These are phyloP conservation scores for Caenorhabditis macrosperma DNA, from an alignment of 2,888 invertebrate species.

Conservation along the genomic window DNA sequence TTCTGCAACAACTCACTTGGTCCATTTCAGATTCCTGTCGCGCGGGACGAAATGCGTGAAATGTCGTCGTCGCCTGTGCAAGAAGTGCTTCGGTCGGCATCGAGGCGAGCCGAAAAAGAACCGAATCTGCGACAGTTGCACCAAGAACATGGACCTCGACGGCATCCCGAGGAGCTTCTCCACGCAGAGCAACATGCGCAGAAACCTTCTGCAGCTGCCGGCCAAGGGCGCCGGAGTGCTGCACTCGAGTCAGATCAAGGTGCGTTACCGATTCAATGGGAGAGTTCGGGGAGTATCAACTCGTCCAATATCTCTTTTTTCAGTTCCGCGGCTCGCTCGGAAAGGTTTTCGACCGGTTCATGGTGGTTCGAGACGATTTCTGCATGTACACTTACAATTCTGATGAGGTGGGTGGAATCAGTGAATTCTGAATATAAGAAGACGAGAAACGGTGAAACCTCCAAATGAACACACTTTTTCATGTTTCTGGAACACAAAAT, in stretches of 20 bases:
- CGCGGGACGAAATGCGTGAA: conserved; percentile 66
- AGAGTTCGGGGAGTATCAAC: conserved; percentile 1
- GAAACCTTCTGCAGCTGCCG: conserved; percentile 61
- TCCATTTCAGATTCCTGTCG: conserved; percentile 54
- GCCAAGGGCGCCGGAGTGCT: conserved; percentile 59
- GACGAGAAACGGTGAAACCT: no score
- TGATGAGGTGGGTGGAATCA: conserved; percentile 64
- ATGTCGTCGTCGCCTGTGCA: conserved; percentile 75
- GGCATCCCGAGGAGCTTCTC: conserved; percentile 62
- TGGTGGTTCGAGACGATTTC: conserved; percentile 78
- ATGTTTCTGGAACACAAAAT: no score
- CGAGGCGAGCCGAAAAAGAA: conserved; percentile 67
- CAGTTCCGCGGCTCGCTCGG: conserved; percentile 73
- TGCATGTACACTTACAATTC: conserved; percentile 78
- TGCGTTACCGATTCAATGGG: neutral
- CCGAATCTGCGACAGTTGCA: conserved; percentile 70
- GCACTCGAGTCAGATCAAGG: conserved; percentile 64
- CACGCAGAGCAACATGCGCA: conserved; percentile 45
- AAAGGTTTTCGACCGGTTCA: conserved; percentile 70
- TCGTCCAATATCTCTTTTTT: conserved; percentile 11
- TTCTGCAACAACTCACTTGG: no score
- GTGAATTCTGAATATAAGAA: no score
- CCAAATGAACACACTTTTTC: no score
- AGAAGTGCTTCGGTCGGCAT: conserved; percentile 77
- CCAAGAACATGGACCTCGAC: conserved; percentile 64